Evolutionary conservation across 2,113 vertebrate species (phyloP).

Genomic region (Phrynosoma blainvillii): DNA sequence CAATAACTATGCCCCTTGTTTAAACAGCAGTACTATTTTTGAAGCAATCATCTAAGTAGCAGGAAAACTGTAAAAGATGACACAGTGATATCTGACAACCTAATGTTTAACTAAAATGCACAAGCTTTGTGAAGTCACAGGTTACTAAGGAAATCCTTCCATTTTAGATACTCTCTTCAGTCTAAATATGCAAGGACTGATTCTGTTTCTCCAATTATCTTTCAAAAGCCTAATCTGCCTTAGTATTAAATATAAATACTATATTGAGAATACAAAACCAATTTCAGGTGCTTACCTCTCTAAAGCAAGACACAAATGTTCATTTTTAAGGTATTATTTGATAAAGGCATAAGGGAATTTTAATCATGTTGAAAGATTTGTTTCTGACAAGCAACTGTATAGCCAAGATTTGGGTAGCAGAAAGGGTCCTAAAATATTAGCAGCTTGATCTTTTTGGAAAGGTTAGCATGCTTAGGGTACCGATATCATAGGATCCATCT

Average conservation of each 20-base stretch:
- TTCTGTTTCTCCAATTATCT: conserved; percentile 45
- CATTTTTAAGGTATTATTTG: conserved; percentile 1
- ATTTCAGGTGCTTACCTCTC: conserved; percentile 9
- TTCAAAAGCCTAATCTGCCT: conserved; percentile 34
- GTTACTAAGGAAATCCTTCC: conserved; percentile 77
- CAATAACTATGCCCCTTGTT: conserved; percentile 74
- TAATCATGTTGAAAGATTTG: conserved; percentile 11
- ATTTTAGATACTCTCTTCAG: conserved; percentile 61
- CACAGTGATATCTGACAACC: conserved; percentile 72
- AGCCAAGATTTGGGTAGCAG: conserved; percentile 65
- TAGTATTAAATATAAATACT: conserved; percentile 43
- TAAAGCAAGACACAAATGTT: conserved; percentile 12
- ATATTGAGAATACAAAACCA: conserved; percentile 2
- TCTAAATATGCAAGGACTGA: conserved; percentile 44
- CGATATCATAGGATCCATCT: conserved; percentile 11
- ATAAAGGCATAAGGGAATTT: conserved; percentile 11
- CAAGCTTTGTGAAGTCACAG: conserved; percentile 76
- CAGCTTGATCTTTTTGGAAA: neutral
- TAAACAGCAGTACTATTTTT: conserved; percentile 68
- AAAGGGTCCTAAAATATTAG: conserved; percentile 28
- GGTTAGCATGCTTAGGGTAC: neutral
- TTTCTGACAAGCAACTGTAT: conserved; percentile 39
- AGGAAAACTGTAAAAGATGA: conserved; percentile 72
- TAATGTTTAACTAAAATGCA: conserved; percentile 69
- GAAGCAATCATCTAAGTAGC: conserved; percentile 73